Conservation (phyloP, 2,888 invertebrate species). For the Dendrolimus houi region DNA sequence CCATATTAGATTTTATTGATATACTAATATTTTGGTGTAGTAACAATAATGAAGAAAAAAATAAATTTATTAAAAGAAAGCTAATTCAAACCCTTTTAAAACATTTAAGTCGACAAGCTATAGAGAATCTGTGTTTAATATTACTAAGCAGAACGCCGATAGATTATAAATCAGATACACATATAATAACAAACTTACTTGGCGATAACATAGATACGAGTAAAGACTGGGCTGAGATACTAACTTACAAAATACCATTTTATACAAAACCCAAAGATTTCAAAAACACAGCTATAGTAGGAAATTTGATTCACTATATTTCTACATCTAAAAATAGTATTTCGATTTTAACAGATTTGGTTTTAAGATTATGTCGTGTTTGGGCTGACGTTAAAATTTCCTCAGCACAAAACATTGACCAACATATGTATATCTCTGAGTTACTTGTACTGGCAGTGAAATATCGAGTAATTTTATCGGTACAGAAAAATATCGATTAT, state of each 20-base stretch:
- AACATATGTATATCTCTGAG: slow-evolving; percentile 83
- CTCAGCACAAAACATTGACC: slow-evolving; percentile 79
- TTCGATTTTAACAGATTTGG: slow-evolving; percentile 46
- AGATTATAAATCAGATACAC: slow-evolving; percentile 44
- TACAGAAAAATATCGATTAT: slow-evolving; percentile 34
- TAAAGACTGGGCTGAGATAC: slow-evolving; percentile 80
- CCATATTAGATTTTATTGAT: slow-evolving; percentile 68
- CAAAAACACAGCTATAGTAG: slow-evolving; percentile 68
- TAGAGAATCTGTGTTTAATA: slow-evolving; percentile 74
- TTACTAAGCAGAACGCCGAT: slow-evolving; percentile 72
- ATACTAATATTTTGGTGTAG: slow-evolving; percentile 73
- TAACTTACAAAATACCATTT: slow-evolving; percentile 59
- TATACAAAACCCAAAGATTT: slow-evolving; percentile 73
- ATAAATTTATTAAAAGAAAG: slow-evolving; percentile 47
- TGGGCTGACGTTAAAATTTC: slow-evolving; percentile 82
- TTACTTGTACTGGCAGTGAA: slow-evolving; percentile 77
- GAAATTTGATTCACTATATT: slow-evolving; percentile 79
- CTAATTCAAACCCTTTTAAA: slow-evolving; percentile 69
- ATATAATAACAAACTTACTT: slow-evolving; percentile 64
- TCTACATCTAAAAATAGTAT: slow-evolving; percentile 44
- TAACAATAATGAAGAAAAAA: slow-evolving; percentile 29
- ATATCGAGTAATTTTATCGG: slow-evolving; percentile 50
- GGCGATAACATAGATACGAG: slow-evolving; percentile 64
- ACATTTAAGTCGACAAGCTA: slow-evolving; percentile 74
- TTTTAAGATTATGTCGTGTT: slow-evolving; percentile 74